Evolutionary conservation across 2,113 vertebrate species (phyloP), one percentile per base, ranked within the genome.

Genomic region (Parus major): DNA sequence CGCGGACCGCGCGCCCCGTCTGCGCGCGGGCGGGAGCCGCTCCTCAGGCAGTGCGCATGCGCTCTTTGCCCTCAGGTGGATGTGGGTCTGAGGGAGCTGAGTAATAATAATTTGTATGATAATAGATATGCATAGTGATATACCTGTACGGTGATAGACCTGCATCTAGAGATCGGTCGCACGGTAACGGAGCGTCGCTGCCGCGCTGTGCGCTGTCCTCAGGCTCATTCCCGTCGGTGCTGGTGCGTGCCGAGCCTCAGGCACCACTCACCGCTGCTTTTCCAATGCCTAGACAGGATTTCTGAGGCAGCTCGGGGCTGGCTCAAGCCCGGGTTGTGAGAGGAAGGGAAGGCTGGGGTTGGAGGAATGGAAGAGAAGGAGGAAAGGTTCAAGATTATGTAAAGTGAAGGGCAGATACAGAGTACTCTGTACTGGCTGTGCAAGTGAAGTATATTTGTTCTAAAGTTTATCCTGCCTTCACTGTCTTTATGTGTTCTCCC

Each of bases 41-140:
- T 1, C 9, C 2, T 57, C 10, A 0, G 10, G 1, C 1, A 3
- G 2, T 24, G 77, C 21, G 92, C 57, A 7, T 24, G 70, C 35
- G 49, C 36, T 0, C 0, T 4, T 1, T 1, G 28, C 2, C 1
- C 1, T 0, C 7, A 0, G 5, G 5, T 0, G 1, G 0, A 2
- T 1, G 1, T 1, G 1, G 12, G 0, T 16, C 1, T 3, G 24
- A 1, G 8, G 42, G 13, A 8, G 47, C 5, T 24, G 39, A 17
- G 4, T 1, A 2, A 4, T 8, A 4, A 5, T 2, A 3, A 4
- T 1, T 5, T 7, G n/a, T 11, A 3, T 5, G 24, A 2, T 9
- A 33, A 4, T 20, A 20, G 23, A 4, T 16, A 1, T 12, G 46
- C 21, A 1, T 3, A 13, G 15, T 0, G 20, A 9, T 2, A 12